Base-by-base conservation (phyloP, 2,113 vertebrate genomes). In the Macquaria ambigua region DNA sequence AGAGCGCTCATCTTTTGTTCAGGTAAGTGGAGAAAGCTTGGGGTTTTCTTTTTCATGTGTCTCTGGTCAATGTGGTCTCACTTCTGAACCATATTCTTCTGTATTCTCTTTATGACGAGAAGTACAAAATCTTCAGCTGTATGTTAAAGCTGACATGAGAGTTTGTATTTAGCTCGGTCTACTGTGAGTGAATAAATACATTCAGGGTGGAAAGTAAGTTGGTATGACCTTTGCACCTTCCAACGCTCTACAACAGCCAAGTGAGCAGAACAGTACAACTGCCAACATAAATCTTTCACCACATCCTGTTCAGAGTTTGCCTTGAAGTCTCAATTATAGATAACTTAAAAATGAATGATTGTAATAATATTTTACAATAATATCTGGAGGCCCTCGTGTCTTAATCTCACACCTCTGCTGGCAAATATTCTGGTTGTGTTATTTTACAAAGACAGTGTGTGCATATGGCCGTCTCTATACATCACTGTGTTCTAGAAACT, bases 271-370 rank as follows among this genome's bases (percentile, higher is more conserved):
- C 1, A 14, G 11, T 31, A 18, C 12, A 34, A n/a, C 4, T 71
- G 34, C 71, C 28, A 83, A 23, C 59, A 50, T 55, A 39, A 73
- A 78, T 71, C 56, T 83, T 66, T 83, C 23, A 85, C 79, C 77
- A 83, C 82, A 92, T 92, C 86, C 89, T 92, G 87, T 78, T 56
- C 8, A 41, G 7, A 43, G 43, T 63, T 63, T 3, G 6, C 48
- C 34, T 37, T 41, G 1, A 11, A 8, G 39, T 37, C 16, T 75
- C 16, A 18, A 20, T 28, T 20, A 7, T 14, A 25, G 31, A 58
- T 67, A 11, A 55, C 46, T 64, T 41, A 14, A 59, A 37, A n/a
- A 8, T 10, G 0, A 5, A 43, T n/a, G 18, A 52, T 31, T 52
- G 14, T 28, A 20, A 58, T 25, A 9, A 37, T 10, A 50, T 50